Evolutionary conservation across 2,888 invertebrate species (phyloP), one percentile per base, ranked within the genome.

Genomic region (Notodromas monacha): DNA sequence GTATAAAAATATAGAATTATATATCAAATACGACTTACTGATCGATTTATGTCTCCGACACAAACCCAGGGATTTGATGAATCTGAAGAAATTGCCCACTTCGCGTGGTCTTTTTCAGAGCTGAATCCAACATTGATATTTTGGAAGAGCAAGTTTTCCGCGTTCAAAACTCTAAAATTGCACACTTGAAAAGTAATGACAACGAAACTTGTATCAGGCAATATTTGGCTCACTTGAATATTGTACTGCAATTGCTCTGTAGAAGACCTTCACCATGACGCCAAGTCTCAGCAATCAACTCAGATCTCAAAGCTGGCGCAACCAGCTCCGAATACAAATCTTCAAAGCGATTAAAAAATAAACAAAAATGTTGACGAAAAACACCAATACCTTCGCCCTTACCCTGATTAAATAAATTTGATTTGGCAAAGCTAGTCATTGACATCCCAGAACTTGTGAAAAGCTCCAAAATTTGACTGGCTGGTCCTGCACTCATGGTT

Each of bases 11-110:
- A n/a, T n/a, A n/a, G n/a, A n/a, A n/a, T n/a, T n/a, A n/a, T n/a
- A n/a, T n/a, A n/a, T n/a, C n/a, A n/a, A n/a, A n/a, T n/a, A n/a
- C n/a, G n/a, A 40, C 31, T 56, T 48, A 72, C 74, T 50, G 68
- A 68, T 57, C 86, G 58, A 45, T 86, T 86, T 33, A 86, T 79
- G 45, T 86, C 86, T 3, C 81, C 84, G 10, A 86, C 62, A 47
- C 86, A 86, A 37, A 70, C 62, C 70, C 74, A 79, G 37, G 47
- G 44, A 36, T 55, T 35, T 8, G 33, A 33, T 2, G 36, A 29
- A n/a, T 37, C 31, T 5, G 34, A 31, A 3, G 45, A 40, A 10
- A 39, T 33, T 3, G 69, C 67, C 72, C 74, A 77, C 48, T 77
- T 79, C 0, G 77, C 74, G 46, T 79, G 77, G 47, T 79, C 77